Percentiles rank a stretch among this genome's conserved stretches.
These are phyloP conservation scores for Turdus rufiventris DNA, from an alignment of 2,113 vertebrate species.

Conservation along the genomic window DNA sequence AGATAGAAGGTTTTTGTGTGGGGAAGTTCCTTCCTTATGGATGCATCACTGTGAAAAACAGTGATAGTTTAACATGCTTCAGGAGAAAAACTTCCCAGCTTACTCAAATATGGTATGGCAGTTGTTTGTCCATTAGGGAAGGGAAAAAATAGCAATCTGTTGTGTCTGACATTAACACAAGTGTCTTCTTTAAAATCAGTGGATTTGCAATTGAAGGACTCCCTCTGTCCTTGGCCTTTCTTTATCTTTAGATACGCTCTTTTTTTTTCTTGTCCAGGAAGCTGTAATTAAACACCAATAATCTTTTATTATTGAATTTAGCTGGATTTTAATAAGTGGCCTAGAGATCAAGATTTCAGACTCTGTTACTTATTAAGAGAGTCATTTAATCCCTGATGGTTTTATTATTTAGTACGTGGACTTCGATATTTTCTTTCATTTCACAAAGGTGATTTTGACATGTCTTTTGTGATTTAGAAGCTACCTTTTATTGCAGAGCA, in stretches of 20 bases:
- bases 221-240: background rate
- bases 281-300: background rate
- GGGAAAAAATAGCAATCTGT: background rate
- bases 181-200: background rate
- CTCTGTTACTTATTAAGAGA: background rate
- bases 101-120: background rate
- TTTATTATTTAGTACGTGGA: background rate
- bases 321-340: background rate
- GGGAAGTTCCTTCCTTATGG: background rate
- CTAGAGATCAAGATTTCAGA: background rate
- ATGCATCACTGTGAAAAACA: background rate
- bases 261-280: background rate
- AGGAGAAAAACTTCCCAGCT: background rate
- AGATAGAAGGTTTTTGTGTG: background rate
- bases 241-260: background rate
- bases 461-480: background rate
- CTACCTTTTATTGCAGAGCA: background rate
- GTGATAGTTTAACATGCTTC: background rate
- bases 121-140: background rate
- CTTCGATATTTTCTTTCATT: background rate
- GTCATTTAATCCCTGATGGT: background rate
- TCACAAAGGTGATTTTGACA: background rate
- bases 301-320: constrained; percentile 14
- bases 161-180: fast-evolving
- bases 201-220: background rate